phyloP scores from a whole-genome alignment of 2,888 invertebrate species.

The Philonicus albiceps region DNA sequence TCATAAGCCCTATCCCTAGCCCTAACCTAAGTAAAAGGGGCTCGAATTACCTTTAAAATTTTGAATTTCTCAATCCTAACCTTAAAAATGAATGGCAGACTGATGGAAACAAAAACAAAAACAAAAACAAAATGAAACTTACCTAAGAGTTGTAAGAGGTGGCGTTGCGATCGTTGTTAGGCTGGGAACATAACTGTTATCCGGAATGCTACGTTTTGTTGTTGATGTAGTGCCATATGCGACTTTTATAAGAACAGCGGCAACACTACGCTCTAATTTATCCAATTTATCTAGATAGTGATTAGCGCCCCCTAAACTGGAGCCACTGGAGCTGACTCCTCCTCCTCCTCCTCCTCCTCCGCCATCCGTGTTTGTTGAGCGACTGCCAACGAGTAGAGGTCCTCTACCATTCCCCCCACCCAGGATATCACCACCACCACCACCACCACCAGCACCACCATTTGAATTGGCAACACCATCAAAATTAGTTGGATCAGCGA shows the following conservation, averaged over 20 bases:
- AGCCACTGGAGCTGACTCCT: conserved; percentile 48
- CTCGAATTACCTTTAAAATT: too few species aligned
- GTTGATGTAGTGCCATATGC: conserved; percentile 72
- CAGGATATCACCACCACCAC: too few species aligned
- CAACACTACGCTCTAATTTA: conserved; percentile 71
- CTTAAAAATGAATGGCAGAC: too few species aligned
- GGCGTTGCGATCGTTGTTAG: conserved; percentile 72
- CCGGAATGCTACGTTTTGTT: conserved; percentile 74
- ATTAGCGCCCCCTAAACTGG: conserved; percentile 52
- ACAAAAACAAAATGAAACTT: too few species aligned
- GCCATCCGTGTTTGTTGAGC: too few species aligned
- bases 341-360: conserved; percentile 47
- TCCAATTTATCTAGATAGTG: conserved; percentile 66
- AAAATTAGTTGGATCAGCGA: not conserved
- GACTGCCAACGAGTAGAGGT: too few species aligned
- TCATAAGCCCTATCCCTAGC: too few species aligned
- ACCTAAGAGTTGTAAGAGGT: conserved; percentile 68
- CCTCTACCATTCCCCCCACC: too few species aligned
- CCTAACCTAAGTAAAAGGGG: too few species aligned
- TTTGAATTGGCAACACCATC: conserved; percentile 2
- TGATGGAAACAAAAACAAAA: too few species aligned
- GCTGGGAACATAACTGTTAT: conserved; percentile 68
- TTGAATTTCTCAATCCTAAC: too few species aligned
- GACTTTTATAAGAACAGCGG: conserved; percentile 74
- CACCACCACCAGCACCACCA: not conserved